Conservation (phyloP, 2,888 invertebrate genomes). For the Molanna angustata region DNA sequence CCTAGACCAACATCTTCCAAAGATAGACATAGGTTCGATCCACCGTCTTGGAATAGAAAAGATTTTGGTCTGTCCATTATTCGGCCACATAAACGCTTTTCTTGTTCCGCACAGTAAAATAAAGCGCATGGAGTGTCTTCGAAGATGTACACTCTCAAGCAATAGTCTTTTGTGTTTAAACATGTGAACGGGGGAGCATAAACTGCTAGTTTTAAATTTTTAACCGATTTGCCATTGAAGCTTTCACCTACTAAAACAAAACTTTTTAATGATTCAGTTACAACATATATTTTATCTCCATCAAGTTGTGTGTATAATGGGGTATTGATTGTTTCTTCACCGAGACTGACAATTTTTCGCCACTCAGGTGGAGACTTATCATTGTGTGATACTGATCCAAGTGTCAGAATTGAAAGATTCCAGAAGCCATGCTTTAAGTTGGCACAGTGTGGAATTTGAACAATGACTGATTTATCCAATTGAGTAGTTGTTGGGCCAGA, state of each 20-base stretch:
- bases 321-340: conserved; percentile 84
- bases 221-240: conserved; percentile 65
- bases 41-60: conserved; percentile 85
- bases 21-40: conserved; percentile 81
- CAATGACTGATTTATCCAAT: conserved; percentile 79
- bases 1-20: conserved; percentile 83
- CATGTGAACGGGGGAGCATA: conserved; percentile 75
- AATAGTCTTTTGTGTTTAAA: conserved; percentile 69
- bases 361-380: conserved; percentile 55
- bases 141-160: conserved; percentile 84
- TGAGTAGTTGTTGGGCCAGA: conserved; percentile 74
- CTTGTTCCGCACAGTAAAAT: conserved; percentile 74
- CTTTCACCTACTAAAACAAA: conserved; percentile 91
- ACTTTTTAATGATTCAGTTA: conserved; percentile 85
- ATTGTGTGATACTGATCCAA: conserved; percentile 38
- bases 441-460: conserved; percentile 86
- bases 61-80: conserved; percentile 86
- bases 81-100: conserved; percentile 74
- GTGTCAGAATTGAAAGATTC: conserved; percentile 64
- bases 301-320: conserved; percentile 93
- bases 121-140: conserved; percentile 91
- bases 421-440: conserved; percentile 77
- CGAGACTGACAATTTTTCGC: conserved; percentile 64
- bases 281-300: conserved; percentile 79
- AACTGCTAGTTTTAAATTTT: conserved; percentile 82